These are phyloP conservation scores for Saturnia japonica DNA, from an alignment of 2,888 invertebrate species.

Conservation along the genomic window DNA sequence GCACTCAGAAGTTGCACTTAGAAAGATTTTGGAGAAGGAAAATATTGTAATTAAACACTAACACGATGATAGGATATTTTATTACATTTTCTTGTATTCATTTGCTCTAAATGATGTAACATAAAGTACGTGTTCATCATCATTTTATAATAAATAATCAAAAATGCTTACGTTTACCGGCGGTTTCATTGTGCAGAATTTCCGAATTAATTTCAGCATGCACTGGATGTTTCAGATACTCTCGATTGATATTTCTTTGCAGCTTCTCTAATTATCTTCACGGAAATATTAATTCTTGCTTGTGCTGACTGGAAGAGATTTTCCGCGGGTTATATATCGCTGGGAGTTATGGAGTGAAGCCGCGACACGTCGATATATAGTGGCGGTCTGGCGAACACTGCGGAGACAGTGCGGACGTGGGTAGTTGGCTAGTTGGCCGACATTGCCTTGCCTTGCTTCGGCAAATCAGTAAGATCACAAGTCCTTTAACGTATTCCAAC, in stretches of 20 bases:
- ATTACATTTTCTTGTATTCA: neutral
- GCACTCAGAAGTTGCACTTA: neutral
- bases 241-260: neutral
- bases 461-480: conserved; percentile 23
- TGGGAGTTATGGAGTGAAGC: conserved; percentile 47
- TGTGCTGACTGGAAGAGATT: conserved; percentile 14
- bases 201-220: conserved; percentile 65
- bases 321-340: conserved; percentile 49
- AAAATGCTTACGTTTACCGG: conserved; percentile 68
- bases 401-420: conserved; percentile 54
- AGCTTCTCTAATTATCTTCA: conserved; percentile 15
- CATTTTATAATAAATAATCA: conserved; percentile 16
- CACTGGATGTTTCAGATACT: conserved; percentile 31
- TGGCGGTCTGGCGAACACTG: conserved; percentile 70
- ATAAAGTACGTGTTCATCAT: neutral
- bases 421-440: conserved; percentile 25
- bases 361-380: conserved; percentile 51
- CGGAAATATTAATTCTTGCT: neutral
- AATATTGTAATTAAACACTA: neutral
- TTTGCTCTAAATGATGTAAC: neutral
- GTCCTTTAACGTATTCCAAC: conserved; percentile 17
- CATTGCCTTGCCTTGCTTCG: conserved; percentile 41
- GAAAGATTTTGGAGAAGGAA: neutral
- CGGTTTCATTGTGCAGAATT: conserved; percentile 72
- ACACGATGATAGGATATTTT: neutral